Percentiles rank a stretch among this genome's conserved stretches.
Conservation (phyloP, 2,797 vertebrate species). For the Phrynocephalus vlangalii region DNA sequence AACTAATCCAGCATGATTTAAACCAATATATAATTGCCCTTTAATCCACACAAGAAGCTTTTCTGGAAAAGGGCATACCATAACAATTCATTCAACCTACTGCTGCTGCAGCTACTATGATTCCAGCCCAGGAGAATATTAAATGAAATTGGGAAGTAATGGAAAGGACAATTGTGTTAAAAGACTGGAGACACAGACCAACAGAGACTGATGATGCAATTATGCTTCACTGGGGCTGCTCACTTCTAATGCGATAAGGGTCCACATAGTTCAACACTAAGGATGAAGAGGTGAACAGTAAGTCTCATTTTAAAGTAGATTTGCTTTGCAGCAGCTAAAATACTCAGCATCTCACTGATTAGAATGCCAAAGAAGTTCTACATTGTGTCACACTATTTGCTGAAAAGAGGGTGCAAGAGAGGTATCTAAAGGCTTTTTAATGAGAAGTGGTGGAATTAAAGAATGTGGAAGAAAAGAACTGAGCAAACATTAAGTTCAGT, state of each 20-base stretch:
- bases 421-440: slow-evolving; percentile 50
- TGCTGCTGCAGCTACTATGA: slow-evolving; percentile 33
- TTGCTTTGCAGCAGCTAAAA: slow-evolving; percentile 55
- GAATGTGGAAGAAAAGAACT: slow-evolving; percentile 28
- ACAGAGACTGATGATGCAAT: slow-evolving; percentile 66
- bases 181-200: slow-evolving; percentile 57
- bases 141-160: slow-evolving; percentile 65
- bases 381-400: slow-evolving; percentile 42
- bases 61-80: not conserved
- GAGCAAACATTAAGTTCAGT: slow-evolving; percentile 41
- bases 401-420: slow-evolving; percentile 56
- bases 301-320: slow-evolving; percentile 59
- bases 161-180: slow-evolving; percentile 62
- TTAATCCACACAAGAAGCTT: slow-evolving; percentile 46
- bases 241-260: slow-evolving; percentile 49
- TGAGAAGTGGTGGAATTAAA: slow-evolving; percentile 53
- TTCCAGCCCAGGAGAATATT: slow-evolving; percentile 60
- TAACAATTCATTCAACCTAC: slow-evolving; percentile 45
- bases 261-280: slow-evolving; percentile 57
- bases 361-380: slow-evolving; percentile 53
- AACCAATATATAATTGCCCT: slow-evolving; percentile 30
- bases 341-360: slow-evolving; percentile 55
- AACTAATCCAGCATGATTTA: not conserved
- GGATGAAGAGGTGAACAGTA: slow-evolving; percentile 60
- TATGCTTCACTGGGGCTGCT: slow-evolving; percentile 46